Conservation (phyloP, 2,113 vertebrate genomes). For the Xenopus laevis region DNA sequence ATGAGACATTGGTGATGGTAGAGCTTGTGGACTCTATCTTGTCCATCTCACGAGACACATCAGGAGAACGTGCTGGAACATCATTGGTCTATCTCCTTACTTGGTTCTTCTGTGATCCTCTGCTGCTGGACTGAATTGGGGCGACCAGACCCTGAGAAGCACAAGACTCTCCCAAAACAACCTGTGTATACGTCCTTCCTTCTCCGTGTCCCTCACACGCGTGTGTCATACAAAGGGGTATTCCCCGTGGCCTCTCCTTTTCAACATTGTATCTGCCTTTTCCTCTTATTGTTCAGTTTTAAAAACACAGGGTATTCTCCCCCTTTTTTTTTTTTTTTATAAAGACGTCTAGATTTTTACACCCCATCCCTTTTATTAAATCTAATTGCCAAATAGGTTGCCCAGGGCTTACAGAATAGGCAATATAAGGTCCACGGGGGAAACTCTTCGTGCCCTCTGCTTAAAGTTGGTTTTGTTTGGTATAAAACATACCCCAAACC, state of each 20-base stretch:
- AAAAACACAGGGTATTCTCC: not conserved
- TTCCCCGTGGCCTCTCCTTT: not conserved
- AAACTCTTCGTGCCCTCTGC: too few species aligned
- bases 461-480: too few species aligned
- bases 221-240: not conserved
- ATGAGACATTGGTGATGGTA: too few species aligned
- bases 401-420: too few species aligned
- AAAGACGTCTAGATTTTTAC: not conserved
- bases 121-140: not conserved
- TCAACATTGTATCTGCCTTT: not conserved
- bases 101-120: not conserved
- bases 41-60: too few species aligned
- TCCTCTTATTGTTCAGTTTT: not conserved
- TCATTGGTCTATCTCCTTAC: too few species aligned
- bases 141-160: too few species aligned
- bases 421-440: too few species aligned
- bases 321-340: slow-evolving; percentile 13
- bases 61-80: not conserved
- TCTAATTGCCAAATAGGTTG: slow-evolving; percentile 14
- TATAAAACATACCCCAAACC: too few species aligned
- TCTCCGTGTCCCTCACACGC: not conserved
- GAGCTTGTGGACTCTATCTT: too few species aligned
- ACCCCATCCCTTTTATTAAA: slow-evolving; percentile 3
- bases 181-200: not conserved
- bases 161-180: too few species aligned